Evolutionary conservation across 2,888 invertebrate genomes (phyloP), one percentile per base, ranked within the genome.

Genomic region (Leptogaster cylindrica): DNA sequence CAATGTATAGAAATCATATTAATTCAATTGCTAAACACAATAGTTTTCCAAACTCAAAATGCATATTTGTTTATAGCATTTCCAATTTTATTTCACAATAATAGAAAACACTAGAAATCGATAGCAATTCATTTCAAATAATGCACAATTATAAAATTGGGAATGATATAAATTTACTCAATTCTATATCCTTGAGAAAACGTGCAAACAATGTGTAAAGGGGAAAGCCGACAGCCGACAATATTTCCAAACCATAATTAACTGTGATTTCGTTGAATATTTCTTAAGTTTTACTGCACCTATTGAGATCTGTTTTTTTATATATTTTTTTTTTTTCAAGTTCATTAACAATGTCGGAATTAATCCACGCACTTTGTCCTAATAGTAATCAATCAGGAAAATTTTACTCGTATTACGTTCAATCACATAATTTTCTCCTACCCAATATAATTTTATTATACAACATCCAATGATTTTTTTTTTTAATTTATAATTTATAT

Each of bases 131-230:
- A n/a, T n/a, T n/a, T n/a, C n/a, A n/a, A n/a, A n/a, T n/a, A n/a
- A n/a, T n/a, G n/a, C n/a, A n/a, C n/a, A n/a, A n/a, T 12, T 36
- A 36, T 55, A 55, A 55, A 55, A 55, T 20, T 55, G 55, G 23
- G 39, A 55, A 55, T 55, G 55, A 20, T 55, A 41, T 16, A 1
- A 23, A 8, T 31, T 31, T 31, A 52, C 16, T 64, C 23, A 44
- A 31, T 31, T 64, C 18, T 23, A 48, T 46, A 48, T 64, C 31
- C 23, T 31, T 39, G 51, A 66, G 52, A 66, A 78, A 79, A 80
- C 81, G 81, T 81, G 81, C 81, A 81, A 81, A 81, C 81, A 81
- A 81, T 85, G 80, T 83, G 83, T 82, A 81, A 83, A 80, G 81
- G 80, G 80, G 80, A 80, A 80, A 80, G 79, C 80, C 79, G 80